phyloP scores from a whole-genome alignment of 30 jellyfish, hydroid and myxozoan genomes.

The Pelagia noctiluca region DNA sequence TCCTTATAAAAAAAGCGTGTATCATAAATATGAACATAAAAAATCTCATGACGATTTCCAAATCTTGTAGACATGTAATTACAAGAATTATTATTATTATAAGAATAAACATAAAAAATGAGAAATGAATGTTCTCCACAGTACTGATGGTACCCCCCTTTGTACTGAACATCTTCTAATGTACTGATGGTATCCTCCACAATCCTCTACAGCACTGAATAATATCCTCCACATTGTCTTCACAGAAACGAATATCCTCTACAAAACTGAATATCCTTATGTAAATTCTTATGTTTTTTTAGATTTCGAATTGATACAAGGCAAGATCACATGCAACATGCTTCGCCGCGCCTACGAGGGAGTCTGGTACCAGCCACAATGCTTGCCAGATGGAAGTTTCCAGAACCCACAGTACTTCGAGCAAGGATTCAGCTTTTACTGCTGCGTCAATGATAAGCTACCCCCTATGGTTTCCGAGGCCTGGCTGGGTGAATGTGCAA shows the following conservation, averaged over 20 bases:
- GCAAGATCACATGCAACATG: background rate
- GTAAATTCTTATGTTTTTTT: background rate
- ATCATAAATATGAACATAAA: no score
- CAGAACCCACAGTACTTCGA: constrained; percentile 60
- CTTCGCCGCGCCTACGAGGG: constrained; percentile 53
- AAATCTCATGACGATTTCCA: no score
- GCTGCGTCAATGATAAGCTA: constrained; percentile 20
- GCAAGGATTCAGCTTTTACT: constrained; percentile 12
- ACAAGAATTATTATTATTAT: no score
- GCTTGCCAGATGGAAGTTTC: constrained; percentile 49
- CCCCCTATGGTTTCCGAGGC: background rate
- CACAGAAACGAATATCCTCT: background rate
- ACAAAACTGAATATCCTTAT: background rate
- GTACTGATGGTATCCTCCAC: no score
- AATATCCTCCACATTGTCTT: no score
- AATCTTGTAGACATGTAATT: no score
- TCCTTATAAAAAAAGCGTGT: no score
- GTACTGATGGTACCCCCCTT: no score
- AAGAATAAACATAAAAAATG: no score
- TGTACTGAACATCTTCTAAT: no score
- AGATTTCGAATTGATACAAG: constrained; percentile 10
- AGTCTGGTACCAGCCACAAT: constrained; percentile 47
- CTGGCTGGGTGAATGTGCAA: constrained; percentile 61
- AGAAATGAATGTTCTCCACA: no score
- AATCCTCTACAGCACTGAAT: no score